Percentiles rank a stretch among this genome's conserved stretches.
phyloP scores from a whole-genome alignment of 2,113 vertebrate species.

The Solenodon paradoxus region DNA sequence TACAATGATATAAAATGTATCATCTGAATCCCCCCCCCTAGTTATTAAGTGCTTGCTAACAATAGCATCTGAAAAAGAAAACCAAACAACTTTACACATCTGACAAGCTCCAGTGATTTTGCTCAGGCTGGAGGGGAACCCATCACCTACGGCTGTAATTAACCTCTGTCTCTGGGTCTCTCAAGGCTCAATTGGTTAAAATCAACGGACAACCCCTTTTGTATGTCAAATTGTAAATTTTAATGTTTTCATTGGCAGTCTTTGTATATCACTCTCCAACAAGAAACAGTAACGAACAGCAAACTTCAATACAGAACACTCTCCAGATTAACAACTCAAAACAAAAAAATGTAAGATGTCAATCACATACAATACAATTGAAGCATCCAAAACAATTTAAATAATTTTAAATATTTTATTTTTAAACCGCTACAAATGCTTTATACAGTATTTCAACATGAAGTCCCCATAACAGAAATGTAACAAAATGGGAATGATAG shows the following conservation, averaged over 20 bases:
- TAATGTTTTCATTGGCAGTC: conserved; percentile 92
- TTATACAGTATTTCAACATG: conserved; percentile 88
- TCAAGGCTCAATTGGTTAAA: conserved; percentile 76
- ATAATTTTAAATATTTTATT: conserved; percentile 98
- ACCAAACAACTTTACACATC: background rate
- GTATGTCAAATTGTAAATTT: conserved; percentile 87
- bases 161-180: conserved; percentile 46
- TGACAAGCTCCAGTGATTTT: background rate
- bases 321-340: conserved; percentile 86
- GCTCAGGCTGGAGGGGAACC: conserved; percentile 21
- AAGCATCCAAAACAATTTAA: conserved; percentile 92
- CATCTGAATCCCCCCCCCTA: conserved; percentile 52
- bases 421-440: conserved; percentile 93
- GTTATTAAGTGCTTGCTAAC: conserved; percentile 73
- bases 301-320: conserved; percentile 89
- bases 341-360: conserved; percentile 85
- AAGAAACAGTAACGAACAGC: conserved; percentile 83
- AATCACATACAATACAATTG: conserved; percentile 91
- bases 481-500: conserved; percentile 90
- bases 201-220: conserved; percentile 82
- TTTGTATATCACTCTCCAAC: conserved; percentile 88
- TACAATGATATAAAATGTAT: conserved; percentile 77
- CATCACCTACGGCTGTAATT: conserved; percentile 59
- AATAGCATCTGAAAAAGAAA: conserved; percentile 57
- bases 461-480: conserved; percentile 85